Percentiles rank a stretch among this genome's conserved stretches.
phyloP scores from a whole-genome alignment of 2,888 invertebrate species.

The Drosophila longiperda region DNA sequence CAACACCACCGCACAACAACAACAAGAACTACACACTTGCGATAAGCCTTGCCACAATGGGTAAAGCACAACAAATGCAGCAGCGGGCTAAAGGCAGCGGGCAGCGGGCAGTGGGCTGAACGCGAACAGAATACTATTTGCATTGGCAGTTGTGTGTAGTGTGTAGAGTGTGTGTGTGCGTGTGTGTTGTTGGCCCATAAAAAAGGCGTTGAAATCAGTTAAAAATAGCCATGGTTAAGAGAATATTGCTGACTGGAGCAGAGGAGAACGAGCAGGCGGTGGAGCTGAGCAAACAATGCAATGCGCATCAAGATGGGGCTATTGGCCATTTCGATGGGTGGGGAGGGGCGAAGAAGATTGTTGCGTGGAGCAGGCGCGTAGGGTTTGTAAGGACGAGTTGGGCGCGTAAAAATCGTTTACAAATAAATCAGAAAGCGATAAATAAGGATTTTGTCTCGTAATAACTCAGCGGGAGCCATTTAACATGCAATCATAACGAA shows the following conservation, averaged over 20 bases:
- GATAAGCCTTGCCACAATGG: constrained; percentile 46
- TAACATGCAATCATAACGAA: constrained; percentile 85
- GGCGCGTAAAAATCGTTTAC: constrained; percentile 80
- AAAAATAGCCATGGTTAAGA: constrained; percentile 57
- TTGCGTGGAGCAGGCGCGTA: constrained; percentile 30
- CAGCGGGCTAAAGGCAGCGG: background rate
- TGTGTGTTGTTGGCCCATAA: constrained; percentile 49
- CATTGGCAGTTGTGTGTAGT: background rate
- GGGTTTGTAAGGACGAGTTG: constrained; percentile 46
- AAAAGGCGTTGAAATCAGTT: constrained; percentile 73
- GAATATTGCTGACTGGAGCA: constrained; percentile 20
- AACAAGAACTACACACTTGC: constrained; percentile 51
- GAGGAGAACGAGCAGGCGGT: background rate
- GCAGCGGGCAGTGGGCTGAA: constrained; percentile 11
- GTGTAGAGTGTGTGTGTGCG: background rate
- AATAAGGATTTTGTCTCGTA: constrained; percentile 85
- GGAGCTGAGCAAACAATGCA: constrained; percentile 39
- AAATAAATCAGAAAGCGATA: constrained; percentile 85
- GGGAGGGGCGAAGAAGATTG: background rate
- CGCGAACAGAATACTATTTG: constrained; percentile 26
- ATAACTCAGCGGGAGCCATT: constrained; percentile 85
- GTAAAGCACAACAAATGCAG: constrained; percentile 24
- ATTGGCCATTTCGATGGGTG: constrained; percentile 19
- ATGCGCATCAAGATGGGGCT: constrained; percentile 48
- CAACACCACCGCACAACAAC: constrained; percentile 29